phyloP scores from a whole-genome alignment of 2,888 invertebrate species.

The Theretra japonica region DNA sequence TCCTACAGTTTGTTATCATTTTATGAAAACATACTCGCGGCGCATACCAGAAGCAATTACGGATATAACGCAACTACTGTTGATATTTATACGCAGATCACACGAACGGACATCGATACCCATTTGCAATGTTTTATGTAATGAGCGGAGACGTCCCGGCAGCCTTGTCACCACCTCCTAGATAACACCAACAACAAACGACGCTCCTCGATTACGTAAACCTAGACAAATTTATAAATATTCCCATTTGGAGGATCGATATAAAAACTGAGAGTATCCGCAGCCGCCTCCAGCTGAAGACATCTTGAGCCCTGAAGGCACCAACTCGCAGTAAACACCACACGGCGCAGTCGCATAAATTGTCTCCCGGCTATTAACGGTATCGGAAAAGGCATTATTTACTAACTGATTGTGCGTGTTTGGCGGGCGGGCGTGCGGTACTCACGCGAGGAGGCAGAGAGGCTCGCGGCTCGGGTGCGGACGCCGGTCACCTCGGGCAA shows the following conservation, averaged over 20 bases:
- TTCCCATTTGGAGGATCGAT: constrained; percentile 66
- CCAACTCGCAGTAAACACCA: constrained; percentile 65
- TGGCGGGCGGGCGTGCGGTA: constrained; percentile 50
- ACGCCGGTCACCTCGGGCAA: constrained; percentile 74
- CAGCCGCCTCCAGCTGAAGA: constrained; percentile 41
- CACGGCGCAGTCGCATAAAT: constrained; percentile 70
- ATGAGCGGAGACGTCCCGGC: constrained; percentile 46
- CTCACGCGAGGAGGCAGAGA: constrained; percentile 51
- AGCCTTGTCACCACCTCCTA: constrained; percentile 51
- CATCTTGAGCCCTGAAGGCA: constrained; percentile 62
- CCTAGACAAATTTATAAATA: constrained; percentile 69
- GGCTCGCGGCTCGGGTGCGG: constrained; percentile 44
- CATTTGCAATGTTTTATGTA: constrained; percentile 59
- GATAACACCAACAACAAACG: constrained; percentile 66
- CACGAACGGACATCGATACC: constrained; percentile 36
- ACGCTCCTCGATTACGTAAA: constrained; percentile 76
- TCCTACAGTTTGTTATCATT: constrained; percentile 41
- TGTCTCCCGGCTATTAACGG: constrained; percentile 57
- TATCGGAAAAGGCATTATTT: constrained; percentile 66
- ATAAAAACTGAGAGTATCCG: constrained; percentile 59
- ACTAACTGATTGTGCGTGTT: constrained; percentile 56
- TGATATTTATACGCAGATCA: constrained; percentile 39
- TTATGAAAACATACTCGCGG: constrained; percentile 30
- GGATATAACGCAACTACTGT: constrained; percentile 18
- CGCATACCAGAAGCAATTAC: constrained; percentile 18